Evolutionary conservation across 1,140 invertebrate genomes (phyloP).

Genomic region (Polypedilum vanderplanki): DNA sequence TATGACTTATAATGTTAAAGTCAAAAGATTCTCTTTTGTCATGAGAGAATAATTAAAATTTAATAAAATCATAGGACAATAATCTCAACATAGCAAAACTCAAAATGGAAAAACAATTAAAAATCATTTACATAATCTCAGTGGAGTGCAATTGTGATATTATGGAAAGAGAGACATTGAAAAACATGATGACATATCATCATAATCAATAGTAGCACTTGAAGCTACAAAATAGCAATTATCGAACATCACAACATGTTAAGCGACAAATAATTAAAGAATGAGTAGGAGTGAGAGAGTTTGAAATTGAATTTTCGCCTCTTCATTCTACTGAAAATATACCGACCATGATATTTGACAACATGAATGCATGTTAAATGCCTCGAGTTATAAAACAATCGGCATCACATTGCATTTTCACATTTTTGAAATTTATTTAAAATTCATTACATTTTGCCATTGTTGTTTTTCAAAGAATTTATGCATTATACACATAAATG

Average conservation of each 20-base stretch:
- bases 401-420: constrained; percentile 11
- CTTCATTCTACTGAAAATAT: not conserved
- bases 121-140: constrained; percentile 19
- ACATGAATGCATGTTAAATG: constrained; percentile 18
- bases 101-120: too few relatives aligned
- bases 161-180: too few relatives aligned
- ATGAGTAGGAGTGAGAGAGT: not conserved
- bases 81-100: too few relatives aligned
- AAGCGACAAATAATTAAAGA: constrained; percentile 6
- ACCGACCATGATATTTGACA: constrained; percentile 10
- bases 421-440: constrained; percentile 11
- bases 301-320: not conserved
- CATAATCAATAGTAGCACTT: not conserved
- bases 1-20: too few relatives aligned
- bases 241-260: constrained; percentile 1
- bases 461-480: not conserved
- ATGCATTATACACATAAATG: too few relatives aligned
- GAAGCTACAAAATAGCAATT: constrained; percentile 6
- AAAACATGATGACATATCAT: too few relatives aligned
- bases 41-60: too few relatives aligned
- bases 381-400: constrained; percentile 10
- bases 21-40: too few relatives aligned
- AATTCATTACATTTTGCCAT: constrained; percentile 13
- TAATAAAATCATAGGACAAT: too few relatives aligned
- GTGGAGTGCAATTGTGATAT: not conserved